These are phyloP conservation scores for Mystacides longicornis DNA, from an alignment of 2,888 invertebrate genomes.

Conservation along the genomic window DNA sequence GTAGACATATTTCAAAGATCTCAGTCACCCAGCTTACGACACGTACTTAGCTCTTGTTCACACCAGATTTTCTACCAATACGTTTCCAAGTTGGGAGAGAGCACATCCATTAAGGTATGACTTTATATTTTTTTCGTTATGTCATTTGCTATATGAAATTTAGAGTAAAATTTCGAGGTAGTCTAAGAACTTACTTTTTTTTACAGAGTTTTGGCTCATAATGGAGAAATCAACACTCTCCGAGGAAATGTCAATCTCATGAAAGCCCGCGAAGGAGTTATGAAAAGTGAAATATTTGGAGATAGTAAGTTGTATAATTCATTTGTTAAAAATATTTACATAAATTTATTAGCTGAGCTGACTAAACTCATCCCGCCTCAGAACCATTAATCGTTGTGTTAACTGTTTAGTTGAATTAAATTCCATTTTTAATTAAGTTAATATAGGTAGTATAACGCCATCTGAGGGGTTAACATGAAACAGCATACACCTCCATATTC, in stretches of 20 bases:
- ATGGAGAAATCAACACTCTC: conserved; percentile 98
- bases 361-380: no score
- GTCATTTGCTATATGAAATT: no score
- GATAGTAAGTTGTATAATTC: conserved; percentile 40
- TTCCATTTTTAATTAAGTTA: no score
- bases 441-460: no score
- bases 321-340: no score
- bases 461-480: no score
- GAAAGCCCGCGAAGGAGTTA: conserved; percentile 97
- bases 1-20: conserved; percentile 70
- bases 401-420: no score
- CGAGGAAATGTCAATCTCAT: conserved; percentile 97
- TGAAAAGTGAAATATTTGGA: conserved; percentile 81
- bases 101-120: conserved; percentile 90
- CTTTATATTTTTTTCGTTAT: no score
- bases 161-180: no score
- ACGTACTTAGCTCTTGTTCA: conserved; percentile 96
- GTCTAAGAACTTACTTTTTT: not conserved
- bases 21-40: conserved; percentile 70
- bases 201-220: conserved; percentile 85
- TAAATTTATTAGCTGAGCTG: no score
- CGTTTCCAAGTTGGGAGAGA: conserved; percentile 98
- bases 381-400: no score
- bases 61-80: conserved; percentile 98
- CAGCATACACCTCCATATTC: no score